Evolutionary conservation across 2,113 vertebrate species (phyloP).

Genomic region (Perccottus glenii): DNA sequence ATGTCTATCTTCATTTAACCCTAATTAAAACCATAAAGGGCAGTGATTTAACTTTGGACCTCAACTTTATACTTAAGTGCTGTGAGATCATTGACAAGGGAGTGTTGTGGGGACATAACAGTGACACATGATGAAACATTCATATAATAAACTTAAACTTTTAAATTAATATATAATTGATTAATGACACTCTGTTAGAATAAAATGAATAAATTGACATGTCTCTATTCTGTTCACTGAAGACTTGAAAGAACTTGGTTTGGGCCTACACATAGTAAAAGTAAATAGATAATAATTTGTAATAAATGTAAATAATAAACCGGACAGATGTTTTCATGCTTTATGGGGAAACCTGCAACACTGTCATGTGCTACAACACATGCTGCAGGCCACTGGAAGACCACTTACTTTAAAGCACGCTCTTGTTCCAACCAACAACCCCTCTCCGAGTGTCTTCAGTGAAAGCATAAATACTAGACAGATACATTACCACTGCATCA

Average conservation of each 20-base stretch:
- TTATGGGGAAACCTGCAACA: constrained; percentile 30
- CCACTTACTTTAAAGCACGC: constrained; percentile 67
- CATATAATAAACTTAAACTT: constrained; percentile 3
- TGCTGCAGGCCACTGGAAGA: constrained; percentile 52
- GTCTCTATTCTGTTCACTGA: not conserved
- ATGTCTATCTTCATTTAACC: constrained; percentile 57
- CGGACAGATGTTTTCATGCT: constrained; percentile 44
- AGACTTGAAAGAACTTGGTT: not conserved
- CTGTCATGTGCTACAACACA: constrained; percentile 58
- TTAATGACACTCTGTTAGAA: not conserved
- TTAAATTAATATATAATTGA: not conserved
- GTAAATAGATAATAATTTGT: constrained; percentile 14
- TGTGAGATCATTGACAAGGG: constrained; percentile 42
- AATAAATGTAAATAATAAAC: constrained; percentile 38
- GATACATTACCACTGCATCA: no score
- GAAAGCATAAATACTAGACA: no score
- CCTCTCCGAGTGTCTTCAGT: no score
- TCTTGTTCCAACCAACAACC: constrained; percentile 33
- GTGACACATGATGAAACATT: constrained; percentile 23
- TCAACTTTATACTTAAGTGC: constrained; percentile 47
- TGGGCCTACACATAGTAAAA: constrained; percentile 8
- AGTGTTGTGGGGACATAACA: constrained; percentile 28
- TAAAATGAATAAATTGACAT: no score
- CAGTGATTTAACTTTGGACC: constrained; percentile 77
- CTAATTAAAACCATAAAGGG: constrained; percentile 71